These are phyloP conservation scores for Euwallacea similis DNA, from an alignment of 1,140 invertebrate genomes.

Conservation along the genomic window DNA sequence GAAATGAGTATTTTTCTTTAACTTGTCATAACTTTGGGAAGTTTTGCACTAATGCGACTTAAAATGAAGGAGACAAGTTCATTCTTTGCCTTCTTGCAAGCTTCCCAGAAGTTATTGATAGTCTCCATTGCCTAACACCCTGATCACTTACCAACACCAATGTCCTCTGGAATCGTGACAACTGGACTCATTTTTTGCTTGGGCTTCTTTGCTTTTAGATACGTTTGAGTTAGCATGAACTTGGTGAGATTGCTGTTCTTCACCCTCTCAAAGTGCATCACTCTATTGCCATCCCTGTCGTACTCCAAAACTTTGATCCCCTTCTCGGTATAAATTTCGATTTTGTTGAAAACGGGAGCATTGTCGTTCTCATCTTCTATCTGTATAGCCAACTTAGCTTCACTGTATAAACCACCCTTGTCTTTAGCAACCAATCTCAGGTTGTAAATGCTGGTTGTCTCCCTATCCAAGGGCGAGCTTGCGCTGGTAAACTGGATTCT, in stretches of 20 bases:
- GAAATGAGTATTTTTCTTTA: neutral
- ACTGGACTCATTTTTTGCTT: constrained; percentile 57
- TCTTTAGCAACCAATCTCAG: constrained; percentile 76
- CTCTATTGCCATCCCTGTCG: constrained; percentile 55
- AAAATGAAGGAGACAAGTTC: too few relatives aligned
- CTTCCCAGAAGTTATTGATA: too few relatives aligned
- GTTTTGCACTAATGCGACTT: neutral
- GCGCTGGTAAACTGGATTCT: constrained; percentile 63
- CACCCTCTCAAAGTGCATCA: constrained; percentile 56
- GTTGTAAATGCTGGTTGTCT: constrained; percentile 69
- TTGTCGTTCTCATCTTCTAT: constrained; percentile 86
- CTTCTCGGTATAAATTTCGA: constrained; percentile 66
- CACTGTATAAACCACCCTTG: constrained; percentile 70
- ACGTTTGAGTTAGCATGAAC: constrained; percentile 50
- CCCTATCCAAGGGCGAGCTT: constrained; percentile 66
- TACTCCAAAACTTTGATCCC: constrained; percentile 66
- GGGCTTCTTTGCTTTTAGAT: constrained; percentile 38
- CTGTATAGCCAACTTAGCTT: constrained; percentile 69
- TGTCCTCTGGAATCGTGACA: constrained; percentile 75
- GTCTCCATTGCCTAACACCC: neutral
- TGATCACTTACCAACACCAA: constrained; percentile 60
- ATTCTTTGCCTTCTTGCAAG: too few relatives aligned
- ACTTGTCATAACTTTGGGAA: neutral
- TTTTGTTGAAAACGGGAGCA: constrained; percentile 68
- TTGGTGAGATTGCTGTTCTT: constrained; percentile 49